Percentiles rank a stretch among this genome's conserved stretches.
These are phyloP conservation scores for Mizuhopecten yessoensis DNA, from an alignment of 1,140 invertebrate genomes.

Conservation along the genomic window DNA sequence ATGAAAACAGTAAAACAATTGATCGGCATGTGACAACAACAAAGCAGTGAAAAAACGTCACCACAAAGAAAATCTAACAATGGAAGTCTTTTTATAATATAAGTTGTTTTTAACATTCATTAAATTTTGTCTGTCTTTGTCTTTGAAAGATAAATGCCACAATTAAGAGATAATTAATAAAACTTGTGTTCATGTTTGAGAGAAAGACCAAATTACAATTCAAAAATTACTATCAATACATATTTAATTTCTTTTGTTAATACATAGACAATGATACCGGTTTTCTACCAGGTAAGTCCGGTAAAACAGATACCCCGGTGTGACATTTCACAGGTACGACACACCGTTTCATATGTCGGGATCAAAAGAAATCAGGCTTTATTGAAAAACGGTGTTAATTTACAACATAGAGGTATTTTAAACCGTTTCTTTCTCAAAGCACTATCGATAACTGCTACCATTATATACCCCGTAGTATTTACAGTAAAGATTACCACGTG, in stretches of 20 bases:
- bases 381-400: not conserved
- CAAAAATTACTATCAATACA: not conserved
- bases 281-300: not conserved
- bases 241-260: not conserved
- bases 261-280: not conserved
- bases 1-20: too few relatives aligned
- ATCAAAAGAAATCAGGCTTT: not conserved
- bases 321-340: not conserved
- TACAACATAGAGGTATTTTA: constrained; percentile 10
- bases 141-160: too few relatives aligned
- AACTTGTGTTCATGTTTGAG: too few relatives aligned
- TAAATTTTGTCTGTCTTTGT: too few relatives aligned
- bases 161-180: too few relatives aligned
- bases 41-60: too few relatives aligned
- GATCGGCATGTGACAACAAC: too few relatives aligned
- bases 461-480: not conserved
- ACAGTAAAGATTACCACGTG: not conserved
- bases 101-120: too few relatives aligned
- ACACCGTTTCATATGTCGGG: too few relatives aligned
- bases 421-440: not conserved
- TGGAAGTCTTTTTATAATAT: too few relatives aligned
- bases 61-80: too few relatives aligned
- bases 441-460: not conserved
- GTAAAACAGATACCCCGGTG: not conserved
- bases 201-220: not conserved